These are phyloP conservation scores for Ageneiosus marmoratus DNA, from an alignment of 2,113 vertebrate species.

Conservation along the genomic window DNA sequence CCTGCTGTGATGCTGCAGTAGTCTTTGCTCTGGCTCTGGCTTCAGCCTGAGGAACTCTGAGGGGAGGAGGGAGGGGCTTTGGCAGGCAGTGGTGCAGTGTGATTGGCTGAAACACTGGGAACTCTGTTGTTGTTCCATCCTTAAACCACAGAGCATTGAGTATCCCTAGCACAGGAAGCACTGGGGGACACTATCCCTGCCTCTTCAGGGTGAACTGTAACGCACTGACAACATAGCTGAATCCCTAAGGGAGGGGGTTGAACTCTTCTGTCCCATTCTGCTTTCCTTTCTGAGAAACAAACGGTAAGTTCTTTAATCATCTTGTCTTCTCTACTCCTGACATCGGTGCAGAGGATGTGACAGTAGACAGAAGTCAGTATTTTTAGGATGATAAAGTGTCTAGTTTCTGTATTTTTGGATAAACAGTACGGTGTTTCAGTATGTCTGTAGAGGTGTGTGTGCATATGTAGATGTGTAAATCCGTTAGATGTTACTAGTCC, in stretches of 20 bases:
- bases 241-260: constrained; percentile 16
- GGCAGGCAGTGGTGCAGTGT: constrained; percentile 30
- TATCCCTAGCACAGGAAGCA: constrained; percentile 64
- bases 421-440: neutral
- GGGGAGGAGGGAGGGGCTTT: constrained; percentile 40
- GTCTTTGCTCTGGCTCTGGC: constrained; percentile 39
- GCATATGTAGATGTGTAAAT: constrained; percentile 11
- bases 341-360: constrained; percentile 5
- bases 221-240: constrained; percentile 47
- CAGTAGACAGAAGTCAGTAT: constrained; percentile 15
- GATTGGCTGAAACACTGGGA: constrained; percentile 68
- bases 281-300: constrained; percentile 50
- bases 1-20: constrained; percentile 44
- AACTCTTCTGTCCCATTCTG: constrained; percentile 46
- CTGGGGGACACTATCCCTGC: constrained; percentile 61
- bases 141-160: constrained; percentile 67
- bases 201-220: constrained; percentile 55
- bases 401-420: neutral
- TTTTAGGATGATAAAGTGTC: neutral
- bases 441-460: constrained; percentile 19
- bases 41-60: constrained; percentile 63
- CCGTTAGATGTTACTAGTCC: constrained; percentile 19
- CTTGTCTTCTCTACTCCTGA: constrained; percentile 1
- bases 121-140: constrained; percentile 66
- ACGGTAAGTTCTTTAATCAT: constrained; percentile 67